Evolutionary conservation across 1,140 invertebrate genomes (phyloP).

Genomic region (Dinoponera quadriceps): DNA sequence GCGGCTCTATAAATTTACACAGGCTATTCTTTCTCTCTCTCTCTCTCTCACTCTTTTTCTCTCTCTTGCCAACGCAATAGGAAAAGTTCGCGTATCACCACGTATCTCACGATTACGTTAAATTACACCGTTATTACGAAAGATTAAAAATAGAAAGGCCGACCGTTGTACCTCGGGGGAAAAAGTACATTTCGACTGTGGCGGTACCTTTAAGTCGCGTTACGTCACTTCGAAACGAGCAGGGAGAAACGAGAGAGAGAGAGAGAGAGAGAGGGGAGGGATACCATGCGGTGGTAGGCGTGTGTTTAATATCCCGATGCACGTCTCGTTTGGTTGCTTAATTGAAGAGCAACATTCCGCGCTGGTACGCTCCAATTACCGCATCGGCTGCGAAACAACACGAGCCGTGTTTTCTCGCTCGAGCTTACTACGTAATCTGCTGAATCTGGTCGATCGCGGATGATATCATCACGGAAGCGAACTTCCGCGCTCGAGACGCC

Average conservation of each 20-base stretch:
- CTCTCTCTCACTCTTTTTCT: no score
- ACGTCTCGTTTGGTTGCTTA: background rate
- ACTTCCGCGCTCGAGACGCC: conserved; percentile 6
- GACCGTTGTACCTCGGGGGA: no score
- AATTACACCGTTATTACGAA: no score
- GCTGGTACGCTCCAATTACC: background rate
- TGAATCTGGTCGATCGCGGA: background rate
- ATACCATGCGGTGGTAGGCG: background rate
- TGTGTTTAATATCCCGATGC: background rate
- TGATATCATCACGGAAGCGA: background rate
- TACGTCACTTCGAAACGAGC: no score
- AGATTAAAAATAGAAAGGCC: no score
- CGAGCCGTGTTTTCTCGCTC: background rate
- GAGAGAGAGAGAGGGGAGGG: background rate
- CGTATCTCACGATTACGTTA: no score
- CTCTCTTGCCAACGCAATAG: background rate
- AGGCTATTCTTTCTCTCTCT: no score
- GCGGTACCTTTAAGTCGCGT: no score
- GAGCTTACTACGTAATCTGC: background rate
- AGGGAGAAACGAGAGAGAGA: no score
- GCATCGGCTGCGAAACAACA: background rate
- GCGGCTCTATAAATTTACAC: conserved; percentile 18
- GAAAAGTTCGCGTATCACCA: no score
- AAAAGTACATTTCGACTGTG: no score
- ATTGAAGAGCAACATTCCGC: conserved; percentile 34